phyloP scores from a whole-genome alignment of 37 sponge, comb jelly and placozoan genomes.

The Oopsacas minuta region DNA sequence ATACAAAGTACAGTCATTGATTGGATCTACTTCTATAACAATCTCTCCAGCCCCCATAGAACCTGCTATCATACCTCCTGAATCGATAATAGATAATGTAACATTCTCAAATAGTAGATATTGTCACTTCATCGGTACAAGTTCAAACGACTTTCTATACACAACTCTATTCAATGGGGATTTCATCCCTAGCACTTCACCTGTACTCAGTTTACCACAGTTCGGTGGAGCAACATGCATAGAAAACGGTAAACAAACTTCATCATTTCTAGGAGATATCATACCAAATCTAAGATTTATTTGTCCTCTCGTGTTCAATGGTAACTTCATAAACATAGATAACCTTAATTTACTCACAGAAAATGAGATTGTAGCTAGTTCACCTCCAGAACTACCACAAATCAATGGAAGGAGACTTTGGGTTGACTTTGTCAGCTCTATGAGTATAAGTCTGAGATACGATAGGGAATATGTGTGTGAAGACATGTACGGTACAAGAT shows the following conservation, averaged over 20 bases:
- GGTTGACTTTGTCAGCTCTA: not conserved
- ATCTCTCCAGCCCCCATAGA: not conserved
- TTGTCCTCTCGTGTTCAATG: constrained; percentile 15
- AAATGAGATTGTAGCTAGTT: not conserved
- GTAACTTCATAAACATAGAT: not conserved
- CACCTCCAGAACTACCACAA: not conserved
- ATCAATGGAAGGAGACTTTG: not conserved
- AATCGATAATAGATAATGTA: not conserved
- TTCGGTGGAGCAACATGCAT: no score
- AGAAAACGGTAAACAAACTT: not conserved
- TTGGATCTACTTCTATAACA: not conserved
- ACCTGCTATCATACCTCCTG: not conserved
- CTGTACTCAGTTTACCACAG: not conserved
- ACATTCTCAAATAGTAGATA: not conserved
- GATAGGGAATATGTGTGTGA: constrained; percentile 7
- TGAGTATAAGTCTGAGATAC: not conserved
- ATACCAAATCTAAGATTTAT: not conserved
- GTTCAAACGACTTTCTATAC: not conserved
- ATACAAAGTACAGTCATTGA: constrained; percentile 1
- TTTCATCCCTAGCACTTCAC: not conserved
- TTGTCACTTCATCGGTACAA: not conserved
- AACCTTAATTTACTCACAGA: not conserved
- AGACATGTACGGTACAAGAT: not conserved
- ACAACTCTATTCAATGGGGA: not conserved
- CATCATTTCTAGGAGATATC: not conserved